Conservation (phyloP, 2,797 vertebrate species). For the Hoplostethus mediterraneus region DNA sequence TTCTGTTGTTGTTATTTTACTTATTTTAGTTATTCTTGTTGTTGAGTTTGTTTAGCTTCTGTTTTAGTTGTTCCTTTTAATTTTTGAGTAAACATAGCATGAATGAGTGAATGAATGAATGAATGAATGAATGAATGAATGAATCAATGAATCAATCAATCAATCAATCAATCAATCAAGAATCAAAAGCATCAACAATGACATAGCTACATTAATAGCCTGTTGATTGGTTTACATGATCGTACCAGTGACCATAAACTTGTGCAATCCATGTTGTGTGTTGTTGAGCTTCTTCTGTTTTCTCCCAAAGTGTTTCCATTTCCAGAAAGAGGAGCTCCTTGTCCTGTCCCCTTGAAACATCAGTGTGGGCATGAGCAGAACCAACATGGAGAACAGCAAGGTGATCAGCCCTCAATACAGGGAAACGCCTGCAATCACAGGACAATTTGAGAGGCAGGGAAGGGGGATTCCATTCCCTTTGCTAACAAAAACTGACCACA, state of each 20-base stretch:
- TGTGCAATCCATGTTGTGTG: background rate
- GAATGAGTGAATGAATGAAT: background rate
- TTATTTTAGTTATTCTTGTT: background rate
- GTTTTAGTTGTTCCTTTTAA: background rate
- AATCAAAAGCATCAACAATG: no score
- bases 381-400: constrained; percentile 83
- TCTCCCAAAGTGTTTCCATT: constrained; percentile 17
- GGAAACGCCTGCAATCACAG: background rate
- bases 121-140: background rate
- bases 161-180: background rate
- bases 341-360: constrained; percentile 14
- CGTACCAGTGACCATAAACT: background rate
- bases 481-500: background rate
- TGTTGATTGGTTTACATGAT: background rate
- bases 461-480: background rate
- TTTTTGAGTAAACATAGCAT: background rate
- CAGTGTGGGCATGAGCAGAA: constrained; percentile 15
- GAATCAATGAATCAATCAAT: background rate
- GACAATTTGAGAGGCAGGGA: background rate
- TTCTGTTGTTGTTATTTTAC: background rate
- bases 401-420: constrained; percentile 65
- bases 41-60: constrained; percentile 7
- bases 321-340: constrained; percentile 41
- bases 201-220: background rate
- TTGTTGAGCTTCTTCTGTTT: background rate